Base-by-base conservation (phyloP, 2,888 invertebrate species). In the Sclerodermus sp. region DNA sequence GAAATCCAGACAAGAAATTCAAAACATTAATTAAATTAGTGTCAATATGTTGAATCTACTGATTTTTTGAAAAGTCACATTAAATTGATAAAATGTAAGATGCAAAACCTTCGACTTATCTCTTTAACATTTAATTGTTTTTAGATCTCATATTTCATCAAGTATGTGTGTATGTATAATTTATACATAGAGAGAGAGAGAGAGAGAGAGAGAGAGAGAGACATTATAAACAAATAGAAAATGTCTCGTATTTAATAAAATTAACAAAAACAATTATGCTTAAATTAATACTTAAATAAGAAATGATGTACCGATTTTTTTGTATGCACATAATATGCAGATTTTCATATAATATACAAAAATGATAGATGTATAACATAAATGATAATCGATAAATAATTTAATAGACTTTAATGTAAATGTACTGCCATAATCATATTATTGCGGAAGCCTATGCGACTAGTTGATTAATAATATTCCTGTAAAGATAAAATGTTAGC, bases 351-450 rank as follows among this genome's bases (percentile, higher is more conserved):
- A 60, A 52, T 59, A 64, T 54, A 44, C 45, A 48, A 60, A 55
- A 57, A 59, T 68, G 67, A 63, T 55, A 54, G 54, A 60, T 68
- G 62, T 67, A 68, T 66, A 60, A 66, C 60, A 62, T 60, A 59
- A 58, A 58, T 57, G 58, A 64, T 41, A 39, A 58, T 49, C 8
- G 23, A 50, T 23, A 64, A 60, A 73, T n/a, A n/a, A n/a, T n/a
- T n/a, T n/a, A n/a, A n/a, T 70, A 76, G 70, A 76, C 68, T 73
- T 61, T 74, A 76, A 73, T 77, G 76, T 77, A 77, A 75, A 76
- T 75, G 73, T 77, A 77, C 77, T 77, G 77, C 77, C 77, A 77
- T 77, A 77, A 75, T 72, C 75, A 70, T 71, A 72, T 67, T 68
- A 64, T 71, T n/a, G 67, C 60, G 65, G 74, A 68, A 74, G 75